A percentile compares a stretch with the other conserved stretches of the same genome.
Conservation (phyloP, 2,113 vertebrate genomes). For the Bubo scandiacus region DNA sequence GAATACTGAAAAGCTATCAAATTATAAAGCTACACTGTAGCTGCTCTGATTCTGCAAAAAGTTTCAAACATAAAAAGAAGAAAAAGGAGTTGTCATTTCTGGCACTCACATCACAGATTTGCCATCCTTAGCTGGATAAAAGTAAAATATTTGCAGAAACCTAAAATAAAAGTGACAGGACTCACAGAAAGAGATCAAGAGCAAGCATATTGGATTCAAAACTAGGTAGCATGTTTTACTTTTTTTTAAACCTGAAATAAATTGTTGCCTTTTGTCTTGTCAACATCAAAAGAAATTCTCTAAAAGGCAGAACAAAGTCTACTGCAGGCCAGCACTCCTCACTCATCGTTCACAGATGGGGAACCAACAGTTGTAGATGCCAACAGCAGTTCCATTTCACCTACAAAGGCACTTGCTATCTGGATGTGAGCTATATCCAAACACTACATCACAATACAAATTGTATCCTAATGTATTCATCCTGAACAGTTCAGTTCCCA, state of each 20-base stretch:
- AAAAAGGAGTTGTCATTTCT: conserved; percentile 18
- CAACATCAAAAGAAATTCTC: conserved; percentile 7
- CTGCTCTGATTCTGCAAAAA: not conserved
- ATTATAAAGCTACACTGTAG: not conserved
- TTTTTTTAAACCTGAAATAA: not conserved
- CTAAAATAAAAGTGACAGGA: conserved; percentile 28
- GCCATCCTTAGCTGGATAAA: not conserved
- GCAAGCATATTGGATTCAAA: not conserved
- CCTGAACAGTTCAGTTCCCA: not conserved
- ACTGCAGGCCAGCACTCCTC: not conserved
- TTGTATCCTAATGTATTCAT: not conserved
- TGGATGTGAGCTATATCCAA: not conserved
- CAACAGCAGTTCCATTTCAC: not conserved
- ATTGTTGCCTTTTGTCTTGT: not conserved
- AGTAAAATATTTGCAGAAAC: not conserved
- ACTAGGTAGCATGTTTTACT: not conserved
- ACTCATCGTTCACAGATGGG: not conserved
- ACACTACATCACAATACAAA: not conserved
- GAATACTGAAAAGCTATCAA: not conserved
- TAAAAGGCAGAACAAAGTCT: not conserved
- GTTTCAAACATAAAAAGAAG: not conserved
- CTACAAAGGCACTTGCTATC: not conserved
- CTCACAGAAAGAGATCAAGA: not conserved
- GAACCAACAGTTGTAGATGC: not conserved
- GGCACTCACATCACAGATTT: not conserved